These are phyloP conservation scores for Chalcis sispes DNA, from an alignment of 2,888 invertebrate genomes.

Conservation along the genomic window DNA sequence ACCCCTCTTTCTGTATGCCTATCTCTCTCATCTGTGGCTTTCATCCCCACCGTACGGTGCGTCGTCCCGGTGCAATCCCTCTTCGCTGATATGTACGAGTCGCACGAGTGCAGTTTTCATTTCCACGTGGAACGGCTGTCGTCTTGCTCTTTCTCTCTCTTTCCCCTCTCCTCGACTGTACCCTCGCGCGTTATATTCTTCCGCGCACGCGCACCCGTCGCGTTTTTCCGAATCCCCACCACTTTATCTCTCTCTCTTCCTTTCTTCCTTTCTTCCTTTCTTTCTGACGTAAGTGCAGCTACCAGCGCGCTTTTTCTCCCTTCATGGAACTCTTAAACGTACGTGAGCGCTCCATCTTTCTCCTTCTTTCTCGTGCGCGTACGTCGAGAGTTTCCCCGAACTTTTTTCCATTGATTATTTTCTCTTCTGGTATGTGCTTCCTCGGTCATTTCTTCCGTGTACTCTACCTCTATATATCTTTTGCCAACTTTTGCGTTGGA, in stretches of 20 bases:
- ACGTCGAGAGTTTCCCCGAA: no score
- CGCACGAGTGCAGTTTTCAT: conserved; percentile 20
- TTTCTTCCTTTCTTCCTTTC: no score
- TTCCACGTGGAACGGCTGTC: conserved; percentile 41
- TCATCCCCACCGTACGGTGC: not conserved
- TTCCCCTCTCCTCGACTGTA: conserved; percentile 11
- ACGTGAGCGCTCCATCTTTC: not conserved
- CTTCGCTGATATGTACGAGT: conserved; percentile 11
- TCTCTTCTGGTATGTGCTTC: no score
- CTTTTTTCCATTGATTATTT: no score
- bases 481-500: no score
- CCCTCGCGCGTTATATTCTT: conserved; percentile 27
- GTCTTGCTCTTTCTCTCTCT: not conserved
- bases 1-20: no score
- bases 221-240: not conserved
- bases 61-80: conserved; percentile 2
- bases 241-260: not conserved
- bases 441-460: no score
- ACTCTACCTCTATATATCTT: not conserved
- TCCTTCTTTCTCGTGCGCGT: not conserved
- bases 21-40: not conserved
- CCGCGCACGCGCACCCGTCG: not conserved
- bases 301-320: not conserved
- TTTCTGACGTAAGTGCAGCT: no score
- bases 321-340: not conserved